These are phyloP conservation scores for Stylophora pistillata DNA, from an alignment of 64 coral and sea anemone genomes.

Conservation along the genomic window DNA sequence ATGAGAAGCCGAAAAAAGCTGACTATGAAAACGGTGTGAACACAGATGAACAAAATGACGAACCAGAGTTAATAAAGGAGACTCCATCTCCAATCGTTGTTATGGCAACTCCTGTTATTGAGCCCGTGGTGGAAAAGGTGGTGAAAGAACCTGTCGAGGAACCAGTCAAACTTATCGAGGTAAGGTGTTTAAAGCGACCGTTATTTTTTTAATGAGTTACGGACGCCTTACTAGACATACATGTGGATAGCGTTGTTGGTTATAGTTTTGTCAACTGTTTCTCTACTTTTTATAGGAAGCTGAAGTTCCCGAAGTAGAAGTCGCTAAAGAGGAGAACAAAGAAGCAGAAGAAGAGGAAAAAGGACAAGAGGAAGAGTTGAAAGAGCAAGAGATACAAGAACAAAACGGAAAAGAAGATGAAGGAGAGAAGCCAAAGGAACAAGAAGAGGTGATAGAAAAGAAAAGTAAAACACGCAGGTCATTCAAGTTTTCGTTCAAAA, in stretches of 20 bases:
- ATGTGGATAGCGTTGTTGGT: not conserved
- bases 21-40: not conserved
- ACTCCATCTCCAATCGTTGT: not conserved
- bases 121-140: not conserved
- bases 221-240: not conserved
- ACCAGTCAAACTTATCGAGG: slow-evolving; percentile 1
- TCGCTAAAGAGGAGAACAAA: slow-evolving; percentile 3
- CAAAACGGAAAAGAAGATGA: not conserved
- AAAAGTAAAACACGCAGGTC: slow-evolving; percentile 74
- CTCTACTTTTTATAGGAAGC: not conserved
- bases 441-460: slow-evolving; percentile 38
- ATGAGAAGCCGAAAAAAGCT: not conserved
- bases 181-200: not conserved
- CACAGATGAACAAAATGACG: not conserved
- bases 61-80: not conserved
- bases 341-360: not conserved
- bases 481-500: slow-evolving; percentile 60
- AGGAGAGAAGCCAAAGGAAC: slow-evolving; percentile 17
- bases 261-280: not conserved
- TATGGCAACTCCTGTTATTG: not conserved
- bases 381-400: not conserved
- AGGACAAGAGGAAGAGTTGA: not conserved
- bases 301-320: not conserved
- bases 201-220: not conserved
- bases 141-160: not conserved